Evolutionary conservation across 2,113 vertebrate genomes (phyloP).

Genomic region (Brienomyrus brachyistius): DNA sequence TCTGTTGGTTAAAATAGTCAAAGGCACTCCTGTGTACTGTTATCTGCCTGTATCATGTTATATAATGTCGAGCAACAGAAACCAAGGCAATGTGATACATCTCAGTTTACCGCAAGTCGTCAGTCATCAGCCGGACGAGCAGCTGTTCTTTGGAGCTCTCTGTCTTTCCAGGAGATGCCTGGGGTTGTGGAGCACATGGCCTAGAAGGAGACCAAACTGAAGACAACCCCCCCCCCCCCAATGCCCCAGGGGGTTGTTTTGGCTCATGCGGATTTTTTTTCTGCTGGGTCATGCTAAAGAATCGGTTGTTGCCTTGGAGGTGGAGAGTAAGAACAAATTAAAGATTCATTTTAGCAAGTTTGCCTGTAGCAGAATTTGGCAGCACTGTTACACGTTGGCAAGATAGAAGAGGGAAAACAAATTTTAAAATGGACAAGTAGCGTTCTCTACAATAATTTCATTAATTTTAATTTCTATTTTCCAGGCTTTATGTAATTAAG

Average conservation of each 20-base stretch:
- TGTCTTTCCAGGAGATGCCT: not conserved
- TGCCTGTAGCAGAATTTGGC: constrained; percentile 13
- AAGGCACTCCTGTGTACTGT: not conserved
- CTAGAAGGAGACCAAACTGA: not conserved
- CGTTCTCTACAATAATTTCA: not conserved
- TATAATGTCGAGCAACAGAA: not conserved
- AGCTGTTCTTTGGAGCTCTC: not conserved
- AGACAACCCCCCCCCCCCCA: not conserved
- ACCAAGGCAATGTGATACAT: not conserved
- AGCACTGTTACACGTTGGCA: not conserved
- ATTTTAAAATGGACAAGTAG: not conserved
- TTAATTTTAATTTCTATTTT: not conserved
- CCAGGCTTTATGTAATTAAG: not conserved
- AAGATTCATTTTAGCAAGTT: constrained; percentile 15
- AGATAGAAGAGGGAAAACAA: not conserved
- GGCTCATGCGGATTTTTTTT: not conserved
- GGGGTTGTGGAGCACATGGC: not conserved
- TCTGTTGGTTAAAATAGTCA: not conserved
- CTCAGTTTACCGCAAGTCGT: not conserved
- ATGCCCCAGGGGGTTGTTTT: not conserved
- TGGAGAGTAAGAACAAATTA: constrained; percentile 3
- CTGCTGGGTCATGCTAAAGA: constrained; percentile 10
- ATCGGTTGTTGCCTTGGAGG: not conserved
- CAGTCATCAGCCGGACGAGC: not conserved
- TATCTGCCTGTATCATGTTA: not conserved